Evolutionary conservation across 2,797 vertebrate species (phyloP).

Genomic region (Melanotaenia maccullochi): DNA sequence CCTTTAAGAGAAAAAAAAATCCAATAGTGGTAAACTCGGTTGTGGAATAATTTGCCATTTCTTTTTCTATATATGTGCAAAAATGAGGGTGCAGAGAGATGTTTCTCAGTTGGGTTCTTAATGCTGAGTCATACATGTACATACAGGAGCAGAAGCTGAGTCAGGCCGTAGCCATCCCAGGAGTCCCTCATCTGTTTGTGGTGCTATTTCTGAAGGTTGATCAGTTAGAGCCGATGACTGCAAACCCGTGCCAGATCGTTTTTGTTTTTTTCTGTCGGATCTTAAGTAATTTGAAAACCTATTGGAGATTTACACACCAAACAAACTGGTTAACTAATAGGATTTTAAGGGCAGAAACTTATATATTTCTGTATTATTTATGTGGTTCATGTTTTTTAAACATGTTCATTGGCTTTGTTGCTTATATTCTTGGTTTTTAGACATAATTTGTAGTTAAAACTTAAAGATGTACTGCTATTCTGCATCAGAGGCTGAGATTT

Average conservation of each 20-base stretch:
- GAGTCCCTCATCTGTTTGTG: constrained; percentile 11
- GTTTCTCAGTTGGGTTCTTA: constrained; percentile 9
- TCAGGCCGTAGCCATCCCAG: constrained; percentile 29
- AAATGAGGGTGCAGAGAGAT: constrained; percentile 5
- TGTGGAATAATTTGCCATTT: constrained; percentile 38
- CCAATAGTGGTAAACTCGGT: constrained; percentile 11
- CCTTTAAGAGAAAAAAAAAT: constrained; percentile 43
- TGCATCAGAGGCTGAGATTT: not conserved
- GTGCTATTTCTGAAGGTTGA: constrained; percentile 27
- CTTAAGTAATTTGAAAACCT: not conserved
- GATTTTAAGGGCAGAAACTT: constrained; percentile 3
- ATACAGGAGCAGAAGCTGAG: not conserved
- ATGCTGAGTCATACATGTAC: not conserved
- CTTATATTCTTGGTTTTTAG: constrained; percentile 3
- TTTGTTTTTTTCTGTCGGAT: not conserved
- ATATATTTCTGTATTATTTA: constrained; percentile 54
- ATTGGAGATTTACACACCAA: not conserved
- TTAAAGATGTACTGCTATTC: constrained; percentile 17
- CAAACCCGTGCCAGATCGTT: not conserved
- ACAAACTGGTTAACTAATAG: not conserved
- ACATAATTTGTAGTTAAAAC: not conserved
- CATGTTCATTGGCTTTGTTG: constrained; percentile 1
- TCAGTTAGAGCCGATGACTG: not conserved
- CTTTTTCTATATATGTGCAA: constrained; percentile 19
- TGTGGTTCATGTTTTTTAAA: constrained; percentile 22